Percentiles rank a stretch among this genome's conserved stretches.
Conservation (phyloP, 1,140 invertebrate genomes). For the Yoshiicerus persimilis region DNA sequence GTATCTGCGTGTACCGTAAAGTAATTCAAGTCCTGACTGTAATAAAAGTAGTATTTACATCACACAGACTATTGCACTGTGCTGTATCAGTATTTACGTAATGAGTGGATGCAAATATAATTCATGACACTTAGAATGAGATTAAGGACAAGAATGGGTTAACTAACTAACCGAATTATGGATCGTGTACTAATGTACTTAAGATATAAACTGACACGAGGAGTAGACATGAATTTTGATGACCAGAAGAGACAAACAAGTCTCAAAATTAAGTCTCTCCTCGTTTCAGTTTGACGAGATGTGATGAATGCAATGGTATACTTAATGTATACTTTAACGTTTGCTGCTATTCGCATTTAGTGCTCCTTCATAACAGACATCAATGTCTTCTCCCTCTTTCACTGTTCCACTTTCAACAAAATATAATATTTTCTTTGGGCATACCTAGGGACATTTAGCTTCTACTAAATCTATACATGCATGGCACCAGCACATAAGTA, state of each 20-base stretch:
- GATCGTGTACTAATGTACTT: not conserved
- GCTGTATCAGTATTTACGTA: not conserved
- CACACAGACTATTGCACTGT: not conserved
- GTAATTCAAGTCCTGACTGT: not conserved
- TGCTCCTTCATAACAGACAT: not conserved
- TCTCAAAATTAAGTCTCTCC: not conserved
- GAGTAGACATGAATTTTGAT: slow-evolving; percentile 4
- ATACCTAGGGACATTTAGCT: not conserved
- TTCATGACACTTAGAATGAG: not conserved
- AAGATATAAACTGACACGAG: not conserved
- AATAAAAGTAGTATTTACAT: not conserved
- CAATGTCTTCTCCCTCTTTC: not conserved
- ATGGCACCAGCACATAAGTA: not conserved
- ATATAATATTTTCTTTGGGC: not conserved
- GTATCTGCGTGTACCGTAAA: not conserved
- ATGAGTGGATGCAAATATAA: not conserved
- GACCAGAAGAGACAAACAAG: slow-evolving; percentile 18
- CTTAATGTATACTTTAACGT: not conserved
- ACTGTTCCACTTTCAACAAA: not conserved
- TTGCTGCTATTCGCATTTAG: not conserved
- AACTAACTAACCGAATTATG: not conserved
- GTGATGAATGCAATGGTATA: not conserved
- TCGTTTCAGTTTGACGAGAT: not conserved
- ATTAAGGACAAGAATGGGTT: not conserved
- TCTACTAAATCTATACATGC: not conserved